A percentile compares a stretch with the other conserved stretches of the same genome.
Conservation (phyloP, 2,113 vertebrate genomes). For the Spilogale gracilis region DNA sequence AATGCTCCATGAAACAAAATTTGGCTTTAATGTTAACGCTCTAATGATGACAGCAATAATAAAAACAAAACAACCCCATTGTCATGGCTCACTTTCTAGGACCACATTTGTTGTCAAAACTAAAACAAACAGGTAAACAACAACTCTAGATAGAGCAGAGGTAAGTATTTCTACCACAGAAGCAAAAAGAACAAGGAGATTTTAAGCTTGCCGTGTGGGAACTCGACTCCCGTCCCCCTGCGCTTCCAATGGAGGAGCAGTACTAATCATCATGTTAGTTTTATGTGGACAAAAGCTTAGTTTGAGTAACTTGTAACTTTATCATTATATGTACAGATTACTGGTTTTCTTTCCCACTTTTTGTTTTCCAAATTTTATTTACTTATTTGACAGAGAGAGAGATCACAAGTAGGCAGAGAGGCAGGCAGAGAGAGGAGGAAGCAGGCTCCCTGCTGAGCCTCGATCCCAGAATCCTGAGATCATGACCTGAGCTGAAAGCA, state of each 20-base stretch:
- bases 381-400: too few relatives aligned
- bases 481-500: too few relatives aligned
- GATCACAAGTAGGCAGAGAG: too few relatives aligned
- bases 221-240: background rate
- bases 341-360: conserved; percentile 60
- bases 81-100: conserved; percentile 7
- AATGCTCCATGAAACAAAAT: conserved; percentile 88
- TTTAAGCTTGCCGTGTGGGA: background rate
- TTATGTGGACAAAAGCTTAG: conserved; percentile 59
- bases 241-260: conserved; percentile 34
- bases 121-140: background rate
- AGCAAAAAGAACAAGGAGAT: background rate
- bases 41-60: conserved; percentile 79
- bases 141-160: background rate
- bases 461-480: too few relatives aligned
- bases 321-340: background rate
- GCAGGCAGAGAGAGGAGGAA: too few relatives aligned
- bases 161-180: conserved; percentile 29
- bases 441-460: too few relatives aligned
- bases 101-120: conserved; percentile 42
- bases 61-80: background rate
- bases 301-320: conserved; percentile 47
- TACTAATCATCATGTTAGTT: background rate
- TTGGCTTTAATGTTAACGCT: conserved; percentile 84
- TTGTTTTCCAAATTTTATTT: background rate